Evolutionary conservation across 2,113 vertebrate genomes (phyloP).

Genomic region (Ginglymostoma cirratum): DNA sequence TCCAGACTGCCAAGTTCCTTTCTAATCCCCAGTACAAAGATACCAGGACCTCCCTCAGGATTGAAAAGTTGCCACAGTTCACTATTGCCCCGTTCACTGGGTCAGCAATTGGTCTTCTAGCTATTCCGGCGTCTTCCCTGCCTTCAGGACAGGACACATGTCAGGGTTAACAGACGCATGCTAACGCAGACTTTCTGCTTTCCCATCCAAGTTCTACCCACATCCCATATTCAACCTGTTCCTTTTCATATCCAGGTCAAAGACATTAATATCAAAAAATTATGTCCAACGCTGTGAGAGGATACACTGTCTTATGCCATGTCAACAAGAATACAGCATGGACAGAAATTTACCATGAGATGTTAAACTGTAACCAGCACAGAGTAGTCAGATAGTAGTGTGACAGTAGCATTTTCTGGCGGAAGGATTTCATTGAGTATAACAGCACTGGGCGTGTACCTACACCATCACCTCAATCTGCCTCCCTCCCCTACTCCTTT

Average conservation of each 20-base stretch:
- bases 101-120: not conserved
- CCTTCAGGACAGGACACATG: not conserved
- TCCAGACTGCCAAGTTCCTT: not conserved
- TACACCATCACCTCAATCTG: too few relatives aligned
- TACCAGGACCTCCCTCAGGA: not conserved
- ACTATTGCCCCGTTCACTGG: not conserved
- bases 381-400: not conserved
- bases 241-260: not conserved
- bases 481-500: not conserved
- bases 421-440: not conserved
- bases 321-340: not conserved
- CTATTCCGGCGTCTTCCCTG: not conserved
- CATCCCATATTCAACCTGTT: not conserved
- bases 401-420: not conserved
- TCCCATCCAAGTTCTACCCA: not conserved
- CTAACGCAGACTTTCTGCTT: not conserved
- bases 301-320: not conserved
- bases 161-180: not conserved
- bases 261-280: not conserved
- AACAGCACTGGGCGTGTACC: not conserved
- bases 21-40: not conserved
- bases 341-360: not conserved
- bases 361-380: not conserved
- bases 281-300: not conserved
- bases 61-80: not conserved